Percentiles rank a stretch among this genome's conserved stretches.
Evolutionary conservation across 2,888 invertebrate genomes (phyloP).

Genomic region (Taenaris catops): DNA sequence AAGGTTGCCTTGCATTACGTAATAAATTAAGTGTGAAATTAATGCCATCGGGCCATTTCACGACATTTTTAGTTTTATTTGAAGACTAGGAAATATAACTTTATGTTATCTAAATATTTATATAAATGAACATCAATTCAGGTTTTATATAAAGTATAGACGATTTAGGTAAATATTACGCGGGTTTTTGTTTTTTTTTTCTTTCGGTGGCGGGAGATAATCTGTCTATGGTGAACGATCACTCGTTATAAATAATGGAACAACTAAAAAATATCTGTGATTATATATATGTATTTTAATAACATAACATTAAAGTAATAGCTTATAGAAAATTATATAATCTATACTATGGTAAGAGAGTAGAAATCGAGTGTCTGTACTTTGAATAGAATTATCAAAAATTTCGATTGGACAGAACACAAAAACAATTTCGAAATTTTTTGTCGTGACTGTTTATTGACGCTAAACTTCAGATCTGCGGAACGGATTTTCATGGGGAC

Average conservation of each 20-base stretch:
- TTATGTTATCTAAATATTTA: no score
- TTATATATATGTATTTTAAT: constrained; percentile 6
- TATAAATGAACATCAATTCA: background rate
- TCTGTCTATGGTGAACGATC: constrained; percentile 19
- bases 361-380: no score
- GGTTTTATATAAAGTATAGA: background rate
- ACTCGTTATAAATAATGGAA: constrained; percentile 8
- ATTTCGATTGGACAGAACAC: no score
- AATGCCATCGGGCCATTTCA: constrained; percentile 4
- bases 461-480: no score
- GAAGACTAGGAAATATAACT: background rate
- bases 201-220: constrained; percentile 50
- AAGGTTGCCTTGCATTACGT: constrained; percentile 75
- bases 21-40: constrained; percentile 32
- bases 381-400: no score
- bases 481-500: no score
- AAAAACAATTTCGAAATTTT: no score
- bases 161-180: constrained; percentile 4
- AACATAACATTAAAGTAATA: no score
- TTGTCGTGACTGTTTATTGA: no score
- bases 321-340: no score
- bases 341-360: no score
- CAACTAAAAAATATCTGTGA: constrained; percentile 16
- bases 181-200: constrained; percentile 22
- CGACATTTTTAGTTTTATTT: constrained; percentile 17